Conservation (phyloP, 1,140 invertebrate genomes). For the Amyelois transitella region DNA sequence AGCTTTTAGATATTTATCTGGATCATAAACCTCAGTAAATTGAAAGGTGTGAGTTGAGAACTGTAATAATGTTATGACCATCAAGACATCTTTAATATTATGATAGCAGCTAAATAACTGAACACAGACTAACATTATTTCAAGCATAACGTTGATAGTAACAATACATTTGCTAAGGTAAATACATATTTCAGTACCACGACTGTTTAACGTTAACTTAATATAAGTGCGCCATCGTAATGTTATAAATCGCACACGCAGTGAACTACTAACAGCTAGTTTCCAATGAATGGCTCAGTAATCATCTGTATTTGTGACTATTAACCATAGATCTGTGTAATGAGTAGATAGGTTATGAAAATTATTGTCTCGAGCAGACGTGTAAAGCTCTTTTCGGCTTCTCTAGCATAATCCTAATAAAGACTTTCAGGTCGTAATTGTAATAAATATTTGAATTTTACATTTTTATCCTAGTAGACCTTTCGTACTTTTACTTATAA, state of each 20-base stretch:
- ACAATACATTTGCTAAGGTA: conserved; percentile 25
- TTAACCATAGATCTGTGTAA: too few relatives aligned
- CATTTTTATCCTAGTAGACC: too few relatives aligned
- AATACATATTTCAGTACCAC: conserved; percentile 28
- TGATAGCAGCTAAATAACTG: background rate
- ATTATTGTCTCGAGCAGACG: too few relatives aligned
- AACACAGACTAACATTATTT: background rate
- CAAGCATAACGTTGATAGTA: conserved; percentile 11
- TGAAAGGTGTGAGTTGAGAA: background rate
- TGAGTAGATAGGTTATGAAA: too few relatives aligned
- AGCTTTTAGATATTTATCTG: too few relatives aligned
- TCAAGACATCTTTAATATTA: background rate
- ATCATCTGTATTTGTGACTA: conserved; percentile 66
- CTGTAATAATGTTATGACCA: background rate
- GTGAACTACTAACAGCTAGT: conserved; percentile 41
- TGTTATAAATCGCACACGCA: conserved; percentile 47
- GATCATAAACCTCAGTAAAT: too few relatives aligned
- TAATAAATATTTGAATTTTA: too few relatives aligned
- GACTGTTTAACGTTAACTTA: conserved; percentile 42
- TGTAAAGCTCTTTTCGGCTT: too few relatives aligned
- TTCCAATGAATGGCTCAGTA: conserved; percentile 67
- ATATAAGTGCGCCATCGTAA: conserved; percentile 30
- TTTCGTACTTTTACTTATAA: too few relatives aligned
- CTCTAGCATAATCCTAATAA: too few relatives aligned
- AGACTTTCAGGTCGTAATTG: too few relatives aligned